Base-by-base conservation (phyloP, 1,140 invertebrate species). In the Drosophila triauraria region DNA sequence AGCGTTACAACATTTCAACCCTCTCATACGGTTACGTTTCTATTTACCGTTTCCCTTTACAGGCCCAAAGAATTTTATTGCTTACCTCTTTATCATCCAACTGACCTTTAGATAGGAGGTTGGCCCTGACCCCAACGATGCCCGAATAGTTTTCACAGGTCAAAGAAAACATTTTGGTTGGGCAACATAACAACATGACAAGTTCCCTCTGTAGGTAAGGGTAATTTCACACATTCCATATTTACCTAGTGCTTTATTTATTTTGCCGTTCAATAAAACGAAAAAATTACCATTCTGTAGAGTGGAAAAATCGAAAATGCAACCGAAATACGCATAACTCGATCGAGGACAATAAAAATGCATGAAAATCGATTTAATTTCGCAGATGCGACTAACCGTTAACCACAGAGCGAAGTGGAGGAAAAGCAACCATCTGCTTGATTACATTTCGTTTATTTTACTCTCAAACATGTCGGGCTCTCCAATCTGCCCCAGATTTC, bases 101-200 rank as follows among this genome's bases (percentile, higher is more conserved):
- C 69, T 75, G 82, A 85, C 82, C 82, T 75, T 80, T 85, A 61
- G 58, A 17, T 8, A 32, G 64, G 27, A 48, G 32, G 32, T 40
- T 61, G 64, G 30, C 40, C 46, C 60, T 25, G 58, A 51, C 68
- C 78, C 58, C 67, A 43, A 75, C 64, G 64, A 80, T 85, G 77
- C 82, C 77, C 44, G n/a, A 57, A 82, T 85, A 85, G 82, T 85
- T 85, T 85, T 75, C 75, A 81, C 74, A 85, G 82, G 82, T 81
- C 82, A 85, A 85, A 85, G 75, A 85, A 85, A 85, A 85, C 85
- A 85, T 85, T 85, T 85, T 59, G 64, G 50, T 32, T 72, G 40
- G 44, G 48, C 64, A 64, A 65, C 80, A 82, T 62, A 78, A 67
- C 60, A 59, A 74, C 78, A 78, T 85, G 82, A 81, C 82, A 86